Conservation (phyloP, 1,140 invertebrate genomes). For the Cylas formicarius region DNA sequence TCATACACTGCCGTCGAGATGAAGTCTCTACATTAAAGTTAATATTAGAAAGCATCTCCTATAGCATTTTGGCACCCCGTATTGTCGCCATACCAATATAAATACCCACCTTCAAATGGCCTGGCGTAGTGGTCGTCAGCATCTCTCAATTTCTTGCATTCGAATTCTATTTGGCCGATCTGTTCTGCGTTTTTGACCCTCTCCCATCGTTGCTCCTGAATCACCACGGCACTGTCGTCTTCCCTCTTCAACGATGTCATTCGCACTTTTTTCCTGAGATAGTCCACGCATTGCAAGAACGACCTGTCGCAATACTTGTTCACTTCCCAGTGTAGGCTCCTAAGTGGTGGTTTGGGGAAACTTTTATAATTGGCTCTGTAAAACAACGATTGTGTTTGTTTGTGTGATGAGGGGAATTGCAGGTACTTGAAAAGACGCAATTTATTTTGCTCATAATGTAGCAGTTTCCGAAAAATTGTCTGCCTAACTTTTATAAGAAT, state of each 20-base stretch:
- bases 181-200: constrained; percentile 33
- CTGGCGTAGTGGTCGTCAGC: constrained; percentile 42
- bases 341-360: constrained; percentile 51
- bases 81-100: too few species aligned
- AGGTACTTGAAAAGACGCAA: too few species aligned
- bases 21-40: not conserved
- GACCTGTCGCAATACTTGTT: constrained; percentile 47
- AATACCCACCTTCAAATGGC: constrained; percentile 47
- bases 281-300: constrained; percentile 49
- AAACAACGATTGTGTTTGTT: too few species aligned
- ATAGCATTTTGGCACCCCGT: too few species aligned
- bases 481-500: too few species aligned
- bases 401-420: too few species aligned
- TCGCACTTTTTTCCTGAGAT: constrained; percentile 45
- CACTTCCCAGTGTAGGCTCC: constrained; percentile 54
- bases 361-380: constrained; percentile 10
- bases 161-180: constrained; percentile 42
- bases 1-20: too few species aligned
- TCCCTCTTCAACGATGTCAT: constrained; percentile 39
- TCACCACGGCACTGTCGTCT: constrained; percentile 46
- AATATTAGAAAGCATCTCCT: too few species aligned
- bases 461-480: too few species aligned
- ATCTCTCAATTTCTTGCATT: constrained; percentile 44
- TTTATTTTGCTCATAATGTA: too few species aligned
- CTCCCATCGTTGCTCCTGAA: constrained; percentile 45